Conservation (phyloP, 2,797 vertebrate genomes). For the Cheirogaleus major region DNA sequence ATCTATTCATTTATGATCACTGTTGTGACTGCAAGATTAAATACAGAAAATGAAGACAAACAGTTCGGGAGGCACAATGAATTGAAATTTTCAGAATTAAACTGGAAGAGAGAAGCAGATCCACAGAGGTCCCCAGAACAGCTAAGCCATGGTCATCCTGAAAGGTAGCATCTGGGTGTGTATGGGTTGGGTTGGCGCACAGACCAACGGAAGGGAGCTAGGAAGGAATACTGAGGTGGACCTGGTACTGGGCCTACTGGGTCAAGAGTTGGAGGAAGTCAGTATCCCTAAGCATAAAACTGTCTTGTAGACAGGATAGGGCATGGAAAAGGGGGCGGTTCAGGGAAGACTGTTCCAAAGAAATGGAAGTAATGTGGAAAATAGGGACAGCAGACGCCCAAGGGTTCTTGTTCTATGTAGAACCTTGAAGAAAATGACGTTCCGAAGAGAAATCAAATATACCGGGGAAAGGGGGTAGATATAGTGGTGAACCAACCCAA, state of each 20-base stretch:
- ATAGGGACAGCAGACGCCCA: fast-evolving
- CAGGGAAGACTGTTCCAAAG: not conserved
- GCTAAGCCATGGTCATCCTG: not conserved
- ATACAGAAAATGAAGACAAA: slow-evolving; percentile 18
- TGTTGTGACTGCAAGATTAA: not conserved
- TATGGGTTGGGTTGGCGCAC: not conserved
- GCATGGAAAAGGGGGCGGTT: not conserved
- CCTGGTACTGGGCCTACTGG: not conserved
- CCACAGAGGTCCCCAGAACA: not conserved
- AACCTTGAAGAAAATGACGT: not conserved
- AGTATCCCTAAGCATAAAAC: not conserved
- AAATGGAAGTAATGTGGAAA: not conserved
- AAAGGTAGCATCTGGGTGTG: not conserved
- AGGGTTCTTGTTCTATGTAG: not conserved
- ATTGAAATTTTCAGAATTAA: not conserved
- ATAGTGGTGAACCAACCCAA: not conserved
- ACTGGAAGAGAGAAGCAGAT: not conserved
- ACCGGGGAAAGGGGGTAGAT: not conserved
- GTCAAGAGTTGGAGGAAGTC: slow-evolving; percentile 23
- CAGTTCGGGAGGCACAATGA: not conserved
- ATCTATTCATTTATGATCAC: not conserved
- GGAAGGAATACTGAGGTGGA: not conserved
- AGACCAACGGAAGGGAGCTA: not conserved
- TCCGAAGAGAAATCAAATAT: not conserved
- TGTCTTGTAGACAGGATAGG: not conserved